Base-by-base conservation (phyloP, 2,888 invertebrate species). In the Stenodema calcarata region DNA sequence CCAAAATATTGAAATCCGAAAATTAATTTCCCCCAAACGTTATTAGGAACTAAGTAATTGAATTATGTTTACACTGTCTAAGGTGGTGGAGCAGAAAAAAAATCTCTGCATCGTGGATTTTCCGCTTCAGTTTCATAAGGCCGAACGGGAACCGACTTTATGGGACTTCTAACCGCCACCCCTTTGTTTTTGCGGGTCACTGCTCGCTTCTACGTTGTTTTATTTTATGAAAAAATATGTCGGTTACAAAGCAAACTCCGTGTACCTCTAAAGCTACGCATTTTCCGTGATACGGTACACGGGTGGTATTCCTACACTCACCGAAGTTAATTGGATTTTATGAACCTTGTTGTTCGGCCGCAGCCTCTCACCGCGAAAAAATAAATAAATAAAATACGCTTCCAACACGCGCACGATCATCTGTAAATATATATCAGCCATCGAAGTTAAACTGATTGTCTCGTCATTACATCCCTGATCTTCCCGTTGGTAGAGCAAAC, bases 181-280 rank as follows among this genome's bases (percentile, higher is more conserved):
- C 73, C 73, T 75, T 75, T 75, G 30, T 75, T 75, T 35, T 75
- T 35, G 35, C 73, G 73, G 73, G 73, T 35, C 18, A 75, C 35
- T 75, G 73, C 35, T 18, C 73, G n/a, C 30, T 16, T 30, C 18
- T 12, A 62, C 23, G 11, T 12, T 18, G 11, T 50, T 50, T 50
- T 50, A 50, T 50, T 50, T 50, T 50, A 16, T 23, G 62, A 62
- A 62, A 62, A 62, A 50, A 50, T 16, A 62, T 62, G 11, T 62
- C 4, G 62, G 62, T 62, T 23, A 62, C 62, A 62, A 62, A 62
- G 62, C 62, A 0, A 62, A 23, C 62, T 23, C 23, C n/a, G 9
- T 23, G 1, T 18, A 23, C 62, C 47, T 47, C 18, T 62, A 4
- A 23, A 23, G 18, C 35, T 35, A 50, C 50, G 23, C 23, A 23